Evolutionary conservation across 2,888 invertebrate genomes (phyloP), one percentile per base, ranked within the genome.

Genomic region (Sminthurinus aureus): DNA sequence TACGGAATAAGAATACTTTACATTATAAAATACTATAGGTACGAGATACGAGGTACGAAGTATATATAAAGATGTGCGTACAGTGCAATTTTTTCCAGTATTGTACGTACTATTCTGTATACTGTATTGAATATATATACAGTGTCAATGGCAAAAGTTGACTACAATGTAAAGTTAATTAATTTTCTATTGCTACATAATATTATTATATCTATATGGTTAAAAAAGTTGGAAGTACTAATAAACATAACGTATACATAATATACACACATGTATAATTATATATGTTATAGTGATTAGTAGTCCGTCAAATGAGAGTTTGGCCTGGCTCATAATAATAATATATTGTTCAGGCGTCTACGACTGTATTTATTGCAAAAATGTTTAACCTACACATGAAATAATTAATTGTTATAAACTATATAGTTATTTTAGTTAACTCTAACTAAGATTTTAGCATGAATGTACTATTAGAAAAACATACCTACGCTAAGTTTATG

Each of bases 311-410:
- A 38, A 38, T 38, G 38, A 38, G 38, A n/a, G 1, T 38, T 38
- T 4, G 38, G 38, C 6, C 38, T 38, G 38, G 38, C 38, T 38
- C 38, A 38, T 38, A 38, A 38, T 38, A 38, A 67, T 67, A 67
- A n/a, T 67, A 67, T 64, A 64, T 64, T 64, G n/a, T 64, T 64
- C 15, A n/a, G 69, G n/a, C 69, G 20, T 18, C 69, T 22, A 67
- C 22, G 67, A 71, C 71, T 71, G 71, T 71, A 71, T 71, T 71
- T 71, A 71, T 71, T 67, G 26, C 24, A 71, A 71, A 71, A 24
- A 71, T 26, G 71, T 71, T 38, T 38, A 38, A 38, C 24, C 26
- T 71, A 26, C 26, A n/a, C n/a, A n/a, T n/a, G n/a, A n/a, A n/a
- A n/a, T n/a, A n/a, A 26, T 71, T 71, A 71, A 20, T 20, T n/a